Evolutionary conservation across 2,113 vertebrate species (phyloP), one percentile per base, ranked within the genome.

Genomic region (Eleginops maclovinus): DNA sequence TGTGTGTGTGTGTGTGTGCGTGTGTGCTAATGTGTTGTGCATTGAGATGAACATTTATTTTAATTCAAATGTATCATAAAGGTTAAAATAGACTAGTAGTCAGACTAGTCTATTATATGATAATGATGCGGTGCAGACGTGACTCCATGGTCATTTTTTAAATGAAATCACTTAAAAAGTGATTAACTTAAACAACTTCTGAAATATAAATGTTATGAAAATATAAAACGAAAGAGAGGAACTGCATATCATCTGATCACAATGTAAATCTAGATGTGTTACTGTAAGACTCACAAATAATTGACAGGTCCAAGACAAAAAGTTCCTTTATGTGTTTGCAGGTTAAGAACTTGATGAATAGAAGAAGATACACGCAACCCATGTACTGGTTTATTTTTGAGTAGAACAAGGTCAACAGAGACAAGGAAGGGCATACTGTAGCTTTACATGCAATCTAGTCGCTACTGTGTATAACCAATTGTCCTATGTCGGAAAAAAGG

Each of bases 381-480:
- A 28, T 44, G 4, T 13, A 17, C 19, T 36, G 31, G 2, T 54
- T 17, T 63, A 56, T 69, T 67, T 72, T 22, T 65, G 67, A 46
- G 53, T 24, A 50, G 22, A 64, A 26, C 8, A 53, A 43, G n/a
- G 21, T 22, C 16, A 51, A 55, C 28, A 50, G 17, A 67, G 49
- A 75, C 51, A 53, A 69, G 47, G 31, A 43, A 61, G 61, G 16
- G 22, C 22, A 41, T 15, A 22, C 66, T 69, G 64, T 51, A 77
- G 85, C 77, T 61, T 58, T 77, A 56, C 24, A 77, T 61, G 47
- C 53, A 65, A 22, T 60, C 36, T 53, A 17, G 51, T 78, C 71
- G 15, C 56, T 26, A 24, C 65, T 46, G 56, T 56, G 19, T 10
- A 65, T 70, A 81, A 54, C 54, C 60, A 61, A 55, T 70, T 61